Evolutionary conservation across 2,113 vertebrate genomes (phyloP), one percentile per base, ranked within the genome.

Genomic region (Cricetomys ansorgei): DNA sequence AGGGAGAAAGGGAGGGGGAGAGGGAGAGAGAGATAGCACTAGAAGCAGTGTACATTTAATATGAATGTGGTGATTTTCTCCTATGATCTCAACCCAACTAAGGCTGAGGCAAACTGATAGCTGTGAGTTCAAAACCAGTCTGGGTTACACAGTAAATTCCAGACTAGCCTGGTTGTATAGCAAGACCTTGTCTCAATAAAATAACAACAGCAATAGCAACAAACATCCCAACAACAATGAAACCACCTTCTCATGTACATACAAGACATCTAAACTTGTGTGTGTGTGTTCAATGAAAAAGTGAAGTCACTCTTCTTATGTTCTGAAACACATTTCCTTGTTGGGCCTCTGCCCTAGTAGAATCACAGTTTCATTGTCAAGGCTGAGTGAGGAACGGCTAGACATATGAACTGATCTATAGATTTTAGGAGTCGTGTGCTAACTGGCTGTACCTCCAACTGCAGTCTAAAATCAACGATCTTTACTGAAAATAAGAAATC

Each of bases 401-500:
- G 34, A 94, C 81, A 62, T 64, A 64, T 48, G 75, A 37, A 89
- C 3, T 83, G 21, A 77, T 89, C 16, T 65, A 29, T 88, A 93
- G 29, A 86, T 75, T 57, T 94, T 94, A 29, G 40, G 88, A 50
- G 29, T 75, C 86, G 53, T 94, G 21, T 53, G 50, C 21, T 81
- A 89, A 86, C 77, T 86, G 29, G 13, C 75, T 50, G 64, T 11
- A 92, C 19, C 85, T 93, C 19, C 55, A 85, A 88, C 23, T 95
- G 69, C 27, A 92, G 31, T 57, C 25, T 92, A 89, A 96, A 93
- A 90, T 88, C n/a, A 87, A 59, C 75, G 62, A 19, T 12, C 27
- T 86, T 76, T 81, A 76, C 64, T 92, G 77, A 94, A 95, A 96
- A 85, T 62, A 40, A 72, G 12, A 76, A 88, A 45, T 64, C 29